Percentiles rank a stretch among this genome's conserved stretches.
Conservation (phyloP, 2,797 vertebrate genomes). For the Xenops minutus region DNA sequence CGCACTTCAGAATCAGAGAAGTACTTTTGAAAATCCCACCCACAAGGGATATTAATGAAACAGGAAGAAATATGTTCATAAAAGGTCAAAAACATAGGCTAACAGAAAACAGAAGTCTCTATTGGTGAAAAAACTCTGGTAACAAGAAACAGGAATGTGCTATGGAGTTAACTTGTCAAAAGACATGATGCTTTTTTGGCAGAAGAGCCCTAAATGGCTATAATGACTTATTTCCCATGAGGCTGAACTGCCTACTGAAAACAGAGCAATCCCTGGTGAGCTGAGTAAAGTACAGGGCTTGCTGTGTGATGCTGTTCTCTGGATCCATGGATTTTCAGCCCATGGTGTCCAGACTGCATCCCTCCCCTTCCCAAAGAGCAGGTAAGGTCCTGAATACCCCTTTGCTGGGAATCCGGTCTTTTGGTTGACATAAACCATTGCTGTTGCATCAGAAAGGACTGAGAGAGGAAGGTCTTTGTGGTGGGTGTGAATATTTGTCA, state of each 20-base stretch:
- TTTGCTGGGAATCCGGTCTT: not conserved
- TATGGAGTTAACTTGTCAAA: not conserved
- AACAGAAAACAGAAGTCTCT: constrained; percentile 5
- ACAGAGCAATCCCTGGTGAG: not conserved
- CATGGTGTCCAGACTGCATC: not conserved
- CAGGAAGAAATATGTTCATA: not conserved
- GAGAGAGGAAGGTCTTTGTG: not conserved
- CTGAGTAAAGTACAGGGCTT: not conserved
- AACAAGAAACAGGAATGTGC: not conserved
- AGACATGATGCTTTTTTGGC: not conserved
- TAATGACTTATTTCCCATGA: not conserved
- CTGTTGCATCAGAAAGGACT: not conserved
- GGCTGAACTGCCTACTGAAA: not conserved
- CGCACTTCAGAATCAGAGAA: not conserved
- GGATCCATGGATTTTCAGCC: not conserved
- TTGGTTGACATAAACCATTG: rapidly evolving
- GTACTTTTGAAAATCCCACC: not conserved
- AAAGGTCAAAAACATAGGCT: not conserved
- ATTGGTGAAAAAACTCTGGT: not conserved
- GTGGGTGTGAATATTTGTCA: not conserved
- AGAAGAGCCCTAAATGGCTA: not conserved
- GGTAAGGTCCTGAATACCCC: not conserved
- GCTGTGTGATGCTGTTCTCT: not conserved
- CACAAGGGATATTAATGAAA: not conserved
- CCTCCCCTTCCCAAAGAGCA: not conserved